Conservation (phyloP, 2,888 invertebrate genomes). For the Poecilus cupreus region DNA sequence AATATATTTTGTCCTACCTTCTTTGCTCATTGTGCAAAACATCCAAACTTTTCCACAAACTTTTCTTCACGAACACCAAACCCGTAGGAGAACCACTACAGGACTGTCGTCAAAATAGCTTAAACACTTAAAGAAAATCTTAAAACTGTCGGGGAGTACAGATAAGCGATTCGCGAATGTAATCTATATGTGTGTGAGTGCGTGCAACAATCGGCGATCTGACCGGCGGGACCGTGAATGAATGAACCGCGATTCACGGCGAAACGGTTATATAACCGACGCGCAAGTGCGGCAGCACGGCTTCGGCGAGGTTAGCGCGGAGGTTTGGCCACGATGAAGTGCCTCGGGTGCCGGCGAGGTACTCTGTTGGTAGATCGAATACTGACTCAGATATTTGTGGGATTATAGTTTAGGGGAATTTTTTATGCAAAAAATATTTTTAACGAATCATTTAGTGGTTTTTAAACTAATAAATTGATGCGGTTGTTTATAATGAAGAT, state of each 20-base stretch:
- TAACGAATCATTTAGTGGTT: too few relatives aligned
- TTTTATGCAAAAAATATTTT: not conserved
- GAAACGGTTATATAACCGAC: constrained; percentile 36
- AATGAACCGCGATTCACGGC: constrained; percentile 29
- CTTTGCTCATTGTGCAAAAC: constrained; percentile 12
- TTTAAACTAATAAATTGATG: too few relatives aligned
- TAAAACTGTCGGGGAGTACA: not conserved
- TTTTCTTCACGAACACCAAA: not conserved
- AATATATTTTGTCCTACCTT: not conserved
- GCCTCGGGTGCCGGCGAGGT: constrained; percentile 1
- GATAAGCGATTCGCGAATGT: not conserved
- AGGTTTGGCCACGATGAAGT: not conserved
- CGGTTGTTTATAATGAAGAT: too few relatives aligned
- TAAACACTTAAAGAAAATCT: not conserved
- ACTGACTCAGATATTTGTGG: not conserved
- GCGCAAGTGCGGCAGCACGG: not conserved
- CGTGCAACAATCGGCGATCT: not conserved
- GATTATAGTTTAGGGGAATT: not conserved
- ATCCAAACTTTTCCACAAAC: constrained; percentile 10
- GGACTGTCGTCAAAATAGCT: not conserved
- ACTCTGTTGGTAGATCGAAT: not conserved
- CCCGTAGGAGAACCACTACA: not conserved
- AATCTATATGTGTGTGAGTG: not conserved
- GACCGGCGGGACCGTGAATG: constrained; percentile 24
- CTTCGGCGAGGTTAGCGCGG: not conserved